Base-by-base conservation (phyloP, 2,888 invertebrate species). In the Limnephilus marmoratus region DNA sequence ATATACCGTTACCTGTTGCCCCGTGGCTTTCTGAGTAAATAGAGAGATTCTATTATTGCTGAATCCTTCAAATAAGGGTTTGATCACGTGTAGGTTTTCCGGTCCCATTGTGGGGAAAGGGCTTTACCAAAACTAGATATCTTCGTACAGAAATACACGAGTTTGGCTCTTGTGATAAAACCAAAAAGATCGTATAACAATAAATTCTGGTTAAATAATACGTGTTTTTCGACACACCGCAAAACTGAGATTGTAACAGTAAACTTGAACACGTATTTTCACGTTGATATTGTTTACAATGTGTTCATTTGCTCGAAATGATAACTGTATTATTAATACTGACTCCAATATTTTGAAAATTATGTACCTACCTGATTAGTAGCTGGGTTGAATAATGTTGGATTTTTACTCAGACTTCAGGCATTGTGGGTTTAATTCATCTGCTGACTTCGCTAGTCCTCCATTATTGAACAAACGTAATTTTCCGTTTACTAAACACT, bases 1-100 rank as follows among this genome's bases (percentile, higher is more conserved):
- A 82, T 34, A 34, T 34, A 82, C 34, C 13, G 18, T 82, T 82
- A 82, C 82, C 82, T 82, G 82, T 82, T 82, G 82, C 82, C 82
- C 82, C 12, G 15, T 34, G 82, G 82, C 29, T 82, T 82, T 82
- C 31, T 34, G 82, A 12, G 82, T 31, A 31, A 82, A 82, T 82
- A 82, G 82, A 82, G 18, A 31, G 82, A 82, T 82, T 34, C 82
- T 4, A 82, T 82, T 82, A 82, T 68, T 68, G 68, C 68, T 68
- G 68, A 68, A 68, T 24, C 68, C 68, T n/a, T 68, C 24, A 68
- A 68, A 68, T 68, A 68, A 68, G 68, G 68, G 68, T 68, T 68
- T 68, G 9, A 68, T 68, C 68, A 68, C 68, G 68, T 68, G 68
- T 68, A n/a, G 53, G 68, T 68, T 24, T 68, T 68, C n/a, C 68